These are phyloP conservation scores for Camponotus floridanus DNA, from an alignment of 1,140 invertebrate genomes.

Conservation along the genomic window DNA sequence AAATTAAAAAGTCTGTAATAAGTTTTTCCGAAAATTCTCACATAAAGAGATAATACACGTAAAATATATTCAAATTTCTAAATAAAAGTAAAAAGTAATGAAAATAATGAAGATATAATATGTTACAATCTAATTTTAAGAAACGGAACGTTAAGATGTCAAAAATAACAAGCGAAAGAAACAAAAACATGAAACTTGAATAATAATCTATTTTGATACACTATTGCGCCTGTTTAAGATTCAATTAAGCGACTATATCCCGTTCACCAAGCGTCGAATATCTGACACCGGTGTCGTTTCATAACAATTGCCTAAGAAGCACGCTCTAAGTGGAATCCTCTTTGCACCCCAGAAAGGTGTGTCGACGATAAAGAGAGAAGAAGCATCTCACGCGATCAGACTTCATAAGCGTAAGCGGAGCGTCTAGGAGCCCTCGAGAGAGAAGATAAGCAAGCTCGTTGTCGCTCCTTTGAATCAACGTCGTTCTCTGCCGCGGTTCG, in stretches of 20 bases:
- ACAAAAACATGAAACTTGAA: constrained; percentile 1
- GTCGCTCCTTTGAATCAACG: constrained; percentile 46
- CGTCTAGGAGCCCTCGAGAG: constrained; percentile 67
- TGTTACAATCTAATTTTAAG: not conserved
- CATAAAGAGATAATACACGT: not conserved
- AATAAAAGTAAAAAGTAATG: not conserved
- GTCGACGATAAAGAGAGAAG: constrained; percentile 44
- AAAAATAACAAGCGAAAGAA: too few relatives aligned
- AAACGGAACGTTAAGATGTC: not conserved
- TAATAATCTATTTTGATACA: not conserved
- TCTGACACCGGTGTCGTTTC: constrained; percentile 47
- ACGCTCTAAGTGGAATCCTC: constrained; percentile 33
- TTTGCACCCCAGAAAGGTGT: constrained; percentile 44
- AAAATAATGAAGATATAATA: not conserved
- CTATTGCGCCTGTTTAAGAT: constrained; percentile 34
- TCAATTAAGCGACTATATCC: constrained; percentile 54
- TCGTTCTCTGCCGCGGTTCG: constrained; percentile 57
- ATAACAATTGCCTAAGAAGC: constrained; percentile 53
- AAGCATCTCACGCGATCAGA: constrained; percentile 78
- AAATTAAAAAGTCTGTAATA: constrained; percentile 13
- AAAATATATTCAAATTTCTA: not conserved
- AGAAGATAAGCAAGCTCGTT: constrained; percentile 72
- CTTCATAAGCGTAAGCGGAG: constrained; percentile 77
- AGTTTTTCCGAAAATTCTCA: not conserved
- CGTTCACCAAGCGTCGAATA: constrained; percentile 34